These are phyloP conservation scores for Podocnemis expansa DNA, from an alignment of 2,113 vertebrate species.

Conservation along the genomic window DNA sequence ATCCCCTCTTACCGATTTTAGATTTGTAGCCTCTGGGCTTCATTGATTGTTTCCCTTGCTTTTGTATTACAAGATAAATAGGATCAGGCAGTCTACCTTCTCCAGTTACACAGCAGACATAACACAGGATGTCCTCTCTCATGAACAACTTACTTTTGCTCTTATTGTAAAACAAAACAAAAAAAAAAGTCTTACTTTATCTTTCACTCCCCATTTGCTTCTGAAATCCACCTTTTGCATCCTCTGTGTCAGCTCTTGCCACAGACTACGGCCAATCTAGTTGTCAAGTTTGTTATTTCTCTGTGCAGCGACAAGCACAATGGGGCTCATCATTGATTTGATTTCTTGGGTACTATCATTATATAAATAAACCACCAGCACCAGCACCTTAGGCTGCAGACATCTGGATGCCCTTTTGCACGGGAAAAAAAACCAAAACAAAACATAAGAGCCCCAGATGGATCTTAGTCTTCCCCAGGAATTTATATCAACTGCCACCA, in stretches of 20 bases:
- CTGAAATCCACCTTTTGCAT: not conserved
- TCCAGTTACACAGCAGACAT: not conserved
- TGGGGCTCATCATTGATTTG: not conserved
- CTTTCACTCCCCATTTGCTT: not conserved
- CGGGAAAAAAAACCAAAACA: no score
- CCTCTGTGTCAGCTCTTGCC: no score
- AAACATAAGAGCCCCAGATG: not conserved
- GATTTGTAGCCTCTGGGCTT: conserved; percentile 29
- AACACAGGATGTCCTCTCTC: no score
- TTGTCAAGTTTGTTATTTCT: not conserved
- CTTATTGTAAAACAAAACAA: not conserved
- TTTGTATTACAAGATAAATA: conserved; percentile 27
- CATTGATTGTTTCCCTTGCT: not conserved
- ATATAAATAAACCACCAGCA: not conserved
- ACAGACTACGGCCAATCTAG: no score
- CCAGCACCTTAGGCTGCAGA: not conserved
- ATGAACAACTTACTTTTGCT: not conserved
- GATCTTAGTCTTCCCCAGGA: not conserved
- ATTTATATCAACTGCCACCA: not conserved
- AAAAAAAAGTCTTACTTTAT: not conserved
- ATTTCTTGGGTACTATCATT: not conserved
- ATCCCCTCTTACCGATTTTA: conserved; percentile 13
- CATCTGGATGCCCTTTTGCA: not conserved
- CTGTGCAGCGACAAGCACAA: not conserved
- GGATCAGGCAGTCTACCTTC: not conserved